Evolutionary conservation across 2,113 vertebrate genomes (phyloP).

Genomic region (Thamnophis sirtalis): DNA sequence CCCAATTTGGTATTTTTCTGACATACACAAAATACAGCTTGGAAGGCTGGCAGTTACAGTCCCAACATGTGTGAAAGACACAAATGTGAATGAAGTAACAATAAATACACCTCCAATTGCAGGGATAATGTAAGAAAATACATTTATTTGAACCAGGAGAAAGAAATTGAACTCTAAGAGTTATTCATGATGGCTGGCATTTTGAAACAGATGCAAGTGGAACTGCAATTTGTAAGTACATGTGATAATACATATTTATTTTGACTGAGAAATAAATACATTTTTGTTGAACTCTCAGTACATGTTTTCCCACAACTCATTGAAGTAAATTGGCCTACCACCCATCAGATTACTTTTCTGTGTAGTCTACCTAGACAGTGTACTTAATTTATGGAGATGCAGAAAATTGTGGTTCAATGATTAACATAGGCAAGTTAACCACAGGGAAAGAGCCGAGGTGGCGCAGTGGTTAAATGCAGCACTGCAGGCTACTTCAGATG

Average conservation of each 20-base stretch:
- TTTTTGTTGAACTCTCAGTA: not conserved
- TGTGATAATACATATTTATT: not conserved
- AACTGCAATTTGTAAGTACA: not conserved
- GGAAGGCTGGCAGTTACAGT: not conserved
- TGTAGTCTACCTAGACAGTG: not conserved
- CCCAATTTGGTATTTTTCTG: not conserved
- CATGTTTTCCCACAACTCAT: not conserved
- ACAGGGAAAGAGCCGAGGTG: too few species aligned
- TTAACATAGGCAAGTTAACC: not conserved
- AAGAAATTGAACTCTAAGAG: not conserved
- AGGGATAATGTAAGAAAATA: not conserved
- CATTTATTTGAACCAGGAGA: not conserved
- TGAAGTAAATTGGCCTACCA: not conserved
- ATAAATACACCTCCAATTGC: not conserved
- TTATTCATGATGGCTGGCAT: not conserved
- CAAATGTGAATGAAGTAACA: not conserved
- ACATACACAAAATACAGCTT: not conserved
- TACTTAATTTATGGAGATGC: not conserved
- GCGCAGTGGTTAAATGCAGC: too few species aligned
- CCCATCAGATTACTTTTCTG: not conserved
- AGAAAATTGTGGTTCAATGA: not conserved
- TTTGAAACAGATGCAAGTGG: not conserved
- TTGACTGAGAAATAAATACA: not conserved
- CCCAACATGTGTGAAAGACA: not conserved
- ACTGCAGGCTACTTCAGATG: too few species aligned